These are phyloP conservation scores for Eretmochelys imbricata DNA, from an alignment of 2,113 vertebrate genomes.

Conservation along the genomic window DNA sequence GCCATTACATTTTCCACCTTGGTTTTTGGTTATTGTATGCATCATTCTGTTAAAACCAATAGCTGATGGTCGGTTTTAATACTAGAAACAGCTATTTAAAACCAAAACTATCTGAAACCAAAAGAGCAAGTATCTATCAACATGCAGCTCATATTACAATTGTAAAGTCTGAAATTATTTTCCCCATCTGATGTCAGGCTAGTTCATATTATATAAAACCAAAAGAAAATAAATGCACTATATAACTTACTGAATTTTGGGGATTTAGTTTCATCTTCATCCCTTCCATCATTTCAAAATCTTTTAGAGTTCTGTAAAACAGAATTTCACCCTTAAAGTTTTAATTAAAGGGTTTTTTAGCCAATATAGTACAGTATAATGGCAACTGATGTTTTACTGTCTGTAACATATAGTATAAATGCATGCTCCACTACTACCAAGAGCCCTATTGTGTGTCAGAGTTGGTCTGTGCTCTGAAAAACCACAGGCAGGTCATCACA, in stretches of 20 bases:
- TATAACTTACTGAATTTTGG: slow-evolving; percentile 85
- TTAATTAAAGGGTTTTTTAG: slow-evolving; percentile 12
- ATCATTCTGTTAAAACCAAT: background rate
- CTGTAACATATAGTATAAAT: background rate
- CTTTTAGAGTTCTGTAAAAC: slow-evolving; percentile 86
- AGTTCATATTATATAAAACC: background rate
- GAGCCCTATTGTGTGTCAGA: background rate
- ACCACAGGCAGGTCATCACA: rapidly evolving
- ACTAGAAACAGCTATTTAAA: background rate
- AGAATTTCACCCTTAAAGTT: slow-evolving; percentile 36
- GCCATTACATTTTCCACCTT: background rate
- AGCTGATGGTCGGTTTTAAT: background rate
- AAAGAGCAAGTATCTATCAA: background rate
- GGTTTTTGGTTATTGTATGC: background rate
- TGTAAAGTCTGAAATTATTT: background rate
- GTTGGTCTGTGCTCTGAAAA: background rate
- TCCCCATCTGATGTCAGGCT: background rate
- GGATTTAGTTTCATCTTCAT: slow-evolving; percentile 94
- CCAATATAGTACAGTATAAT: background rate
- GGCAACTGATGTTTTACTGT: background rate
- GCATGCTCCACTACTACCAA: background rate
- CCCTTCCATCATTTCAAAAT: slow-evolving; percentile 91
- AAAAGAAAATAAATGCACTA: background rate
- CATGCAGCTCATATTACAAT: background rate
- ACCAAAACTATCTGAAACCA: background rate